A percentile compares a stretch with the other conserved stretches of the same genome.
These are phyloP conservation scores for Dicrostonyx torquatus DNA, from an alignment of 2,797 vertebrate species.

Conservation along the genomic window DNA sequence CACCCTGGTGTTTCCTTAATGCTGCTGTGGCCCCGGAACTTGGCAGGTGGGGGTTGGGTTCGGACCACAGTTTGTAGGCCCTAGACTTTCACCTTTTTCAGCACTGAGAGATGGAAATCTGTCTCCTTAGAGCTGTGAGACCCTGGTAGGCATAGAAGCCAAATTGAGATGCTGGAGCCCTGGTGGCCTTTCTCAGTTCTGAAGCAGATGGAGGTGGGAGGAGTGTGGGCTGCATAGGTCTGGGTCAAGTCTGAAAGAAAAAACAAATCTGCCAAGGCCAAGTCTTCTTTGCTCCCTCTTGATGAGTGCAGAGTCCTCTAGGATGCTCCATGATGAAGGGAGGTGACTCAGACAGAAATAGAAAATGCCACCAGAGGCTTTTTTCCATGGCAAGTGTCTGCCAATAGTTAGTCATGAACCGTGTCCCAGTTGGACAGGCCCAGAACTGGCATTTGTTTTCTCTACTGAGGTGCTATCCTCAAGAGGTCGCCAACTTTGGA, in stretches of 20 bases:
- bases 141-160: not conserved
- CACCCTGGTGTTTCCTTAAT: accelerated
- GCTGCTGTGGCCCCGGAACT: accelerated
- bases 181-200: not conserved
- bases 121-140: not conserved
- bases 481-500: not conserved
- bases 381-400: accelerated
- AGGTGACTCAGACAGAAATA: not conserved
- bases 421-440: not conserved
- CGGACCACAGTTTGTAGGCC: not conserved
- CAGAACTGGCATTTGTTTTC: not conserved
- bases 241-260: not conserved
- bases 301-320: not conserved
- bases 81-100: not conserved
- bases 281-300: not conserved
- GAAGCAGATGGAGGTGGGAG: not conserved
- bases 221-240: not conserved
- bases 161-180: not conserved
- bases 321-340: not conserved
- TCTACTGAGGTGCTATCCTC: not conserved
- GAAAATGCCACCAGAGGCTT: not conserved
- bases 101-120: not conserved
- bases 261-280: not conserved
- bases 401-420: not conserved
- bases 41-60: accelerated